Evolutionary conservation across 92 coral and sea anemone genomes (phyloP).

Genomic region (Actinernus sp.): DNA sequence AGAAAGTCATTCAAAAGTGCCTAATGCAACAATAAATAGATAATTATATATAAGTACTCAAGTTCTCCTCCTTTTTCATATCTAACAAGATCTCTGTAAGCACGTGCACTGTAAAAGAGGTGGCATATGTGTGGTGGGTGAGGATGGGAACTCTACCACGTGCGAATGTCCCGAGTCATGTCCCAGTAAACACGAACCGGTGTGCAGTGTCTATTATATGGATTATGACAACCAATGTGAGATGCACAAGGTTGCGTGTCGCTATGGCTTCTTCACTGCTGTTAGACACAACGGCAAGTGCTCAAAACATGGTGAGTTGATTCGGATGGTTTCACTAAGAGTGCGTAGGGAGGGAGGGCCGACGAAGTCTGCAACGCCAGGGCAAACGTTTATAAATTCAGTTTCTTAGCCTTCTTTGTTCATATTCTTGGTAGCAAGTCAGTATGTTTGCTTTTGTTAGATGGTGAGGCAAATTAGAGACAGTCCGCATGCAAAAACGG

Average conservation of each 20-base stretch:
- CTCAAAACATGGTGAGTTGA: constrained; percentile 33
- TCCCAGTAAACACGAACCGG: constrained; percentile 46
- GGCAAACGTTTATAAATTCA: too few relatives aligned
- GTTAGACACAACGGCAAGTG: constrained; percentile 63
- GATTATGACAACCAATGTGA: constrained; percentile 68
- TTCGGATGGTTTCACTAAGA: not conserved
- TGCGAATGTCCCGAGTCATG: constrained; percentile 76
- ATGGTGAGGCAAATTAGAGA: too few relatives aligned
- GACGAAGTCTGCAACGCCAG: not conserved
- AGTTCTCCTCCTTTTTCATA: too few relatives aligned
- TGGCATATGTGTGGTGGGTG: constrained; percentile 59
- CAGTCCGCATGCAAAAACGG: too few relatives aligned
- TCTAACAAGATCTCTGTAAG: constrained; percentile 59
- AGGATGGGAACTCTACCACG: constrained; percentile 59
- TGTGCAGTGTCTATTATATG: constrained; percentile 72
- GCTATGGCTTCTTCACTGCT: constrained; percentile 51
- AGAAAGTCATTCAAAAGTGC: too few relatives aligned
- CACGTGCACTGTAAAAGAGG: constrained; percentile 70
- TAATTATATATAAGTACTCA: too few relatives aligned
- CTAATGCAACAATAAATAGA: too few relatives aligned
- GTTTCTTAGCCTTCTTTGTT: too few relatives aligned
- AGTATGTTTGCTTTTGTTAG: too few relatives aligned
- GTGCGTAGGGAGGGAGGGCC: too few relatives aligned
- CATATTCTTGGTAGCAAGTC: too few relatives aligned
- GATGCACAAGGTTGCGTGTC: constrained; percentile 85